Evolutionary conservation across 2,888 invertebrate genomes (phyloP), one percentile per base, ranked within the genome.

Genomic region (Anticlea derivata): DNA sequence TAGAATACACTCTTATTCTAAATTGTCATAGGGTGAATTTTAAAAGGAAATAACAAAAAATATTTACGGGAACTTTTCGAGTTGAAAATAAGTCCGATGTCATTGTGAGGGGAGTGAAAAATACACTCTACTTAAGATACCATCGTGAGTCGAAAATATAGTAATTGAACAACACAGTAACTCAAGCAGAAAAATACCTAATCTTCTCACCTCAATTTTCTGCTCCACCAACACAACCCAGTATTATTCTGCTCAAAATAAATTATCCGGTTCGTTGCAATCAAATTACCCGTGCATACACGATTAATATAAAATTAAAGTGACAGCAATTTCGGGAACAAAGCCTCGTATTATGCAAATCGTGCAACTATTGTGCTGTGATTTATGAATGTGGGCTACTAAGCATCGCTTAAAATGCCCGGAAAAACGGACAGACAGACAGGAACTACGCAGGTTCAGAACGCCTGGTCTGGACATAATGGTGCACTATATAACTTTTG

Each of bases 241-340:
- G 40, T 30, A 12, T 41, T 41, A 41, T 41, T 41, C 40, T 2
- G 12, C 40, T 41, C 37, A 27, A 43, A 41, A 43, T 47, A 43
- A 41, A 41, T 41, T 41, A 41, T 47, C 22, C 47, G 44, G 33
- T 31, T 41, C 40, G 40, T 33, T 44, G 47, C 47, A 47, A 52
- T 43, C 34, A 30, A 52, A 47, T 52, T 40, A 43, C 41, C 43
- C 20, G 47, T 26, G 47, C 47, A 37, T 37, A 43, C 47, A 33
- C 47, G 52, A 52, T 52, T 47, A 43, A 52, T 52, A 47, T 43
- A 43, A 52, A 52, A 52, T 52, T 52, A 47, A 41, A 52, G 52
- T 52, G 47, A 52, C 52, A 43, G 38, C 50, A 44, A 50, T 50
- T 50, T 50, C 27, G 38, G 23, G 43, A 50, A 50, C 50, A 50